These are phyloP conservation scores for Anaspis maculata DNA, from an alignment of 2,888 invertebrate genomes.

Conservation along the genomic window DNA sequence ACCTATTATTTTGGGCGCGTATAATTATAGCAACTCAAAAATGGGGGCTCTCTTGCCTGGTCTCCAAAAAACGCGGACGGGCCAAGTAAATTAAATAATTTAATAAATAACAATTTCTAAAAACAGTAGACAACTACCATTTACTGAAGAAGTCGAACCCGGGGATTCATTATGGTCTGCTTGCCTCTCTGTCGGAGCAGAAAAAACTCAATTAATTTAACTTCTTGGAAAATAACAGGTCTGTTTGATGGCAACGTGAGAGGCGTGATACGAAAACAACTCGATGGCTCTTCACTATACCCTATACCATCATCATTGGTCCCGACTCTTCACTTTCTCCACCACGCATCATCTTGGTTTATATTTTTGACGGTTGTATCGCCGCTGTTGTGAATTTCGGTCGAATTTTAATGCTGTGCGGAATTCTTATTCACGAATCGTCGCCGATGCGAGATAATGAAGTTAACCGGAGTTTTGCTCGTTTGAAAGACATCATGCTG, in stretches of 20 bases:
- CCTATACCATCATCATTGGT: too few species aligned
- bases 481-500: slow-evolving; percentile 3
- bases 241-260: slow-evolving; percentile 26
- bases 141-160: slow-evolving; percentile 35
- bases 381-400: too few species aligned
- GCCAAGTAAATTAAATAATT: slow-evolving; percentile 25
- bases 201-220: slow-evolving; percentile 39
- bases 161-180: slow-evolving; percentile 32
- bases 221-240: slow-evolving; percentile 41
- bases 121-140: slow-evolving; percentile 37
- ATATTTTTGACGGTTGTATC: background rate
- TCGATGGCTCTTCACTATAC: slow-evolving; percentile 11
- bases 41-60: too few species aligned
- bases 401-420: too few species aligned
- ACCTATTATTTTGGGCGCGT: too few species aligned
- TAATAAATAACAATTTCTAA: slow-evolving; percentile 32
- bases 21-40: too few species aligned
- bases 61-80: slow-evolving; percentile 14
- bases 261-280: slow-evolving; percentile 26
- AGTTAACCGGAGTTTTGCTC: too few species aligned
- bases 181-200: too few species aligned
- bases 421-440: too few species aligned
- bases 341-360: background rate
- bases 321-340: slow-evolving; percentile 21
- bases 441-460: too few species aligned